Evolutionary conservation across 2,797 vertebrate species (phyloP).

Genomic region (Tangara arthus): DNA sequence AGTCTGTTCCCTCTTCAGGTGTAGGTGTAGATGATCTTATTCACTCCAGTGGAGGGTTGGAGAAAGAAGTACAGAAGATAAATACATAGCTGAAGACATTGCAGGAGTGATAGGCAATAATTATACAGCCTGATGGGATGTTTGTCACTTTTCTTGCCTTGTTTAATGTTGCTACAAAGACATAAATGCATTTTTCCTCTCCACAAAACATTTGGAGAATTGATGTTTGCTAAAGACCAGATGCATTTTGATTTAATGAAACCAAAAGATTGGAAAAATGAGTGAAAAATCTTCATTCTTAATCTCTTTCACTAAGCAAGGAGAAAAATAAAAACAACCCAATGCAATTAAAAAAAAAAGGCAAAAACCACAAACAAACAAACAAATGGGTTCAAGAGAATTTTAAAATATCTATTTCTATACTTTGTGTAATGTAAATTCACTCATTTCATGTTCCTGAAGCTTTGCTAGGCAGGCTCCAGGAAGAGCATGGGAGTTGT

Average conservation of each 20-base stretch:
- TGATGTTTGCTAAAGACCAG: background rate
- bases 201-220: background rate
- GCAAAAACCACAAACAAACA: background rate
- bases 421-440: background rate
- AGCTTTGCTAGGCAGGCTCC: background rate
- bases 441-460: background rate
- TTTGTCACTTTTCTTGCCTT: background rate
- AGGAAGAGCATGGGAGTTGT: background rate
- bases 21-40: background rate
- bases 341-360: rapidly evolving
- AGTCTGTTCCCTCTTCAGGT: conserved; percentile 11
- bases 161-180: background rate
- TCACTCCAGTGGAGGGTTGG: background rate
- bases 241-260: background rate
- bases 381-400: background rate
- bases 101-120: background rate
- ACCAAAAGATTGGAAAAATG: background rate
- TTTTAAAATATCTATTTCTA: background rate
- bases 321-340: too few species aligned
- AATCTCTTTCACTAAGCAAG: background rate
- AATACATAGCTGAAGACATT: background rate
- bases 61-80: background rate
- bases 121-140: background rate
- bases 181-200: background rate
- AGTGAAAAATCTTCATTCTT: background rate